Percentiles rank a stretch among this genome's conserved stretches.
Conservation (phyloP, 2,888 invertebrate genomes). For the Coelogynopora nodosa region DNA sequence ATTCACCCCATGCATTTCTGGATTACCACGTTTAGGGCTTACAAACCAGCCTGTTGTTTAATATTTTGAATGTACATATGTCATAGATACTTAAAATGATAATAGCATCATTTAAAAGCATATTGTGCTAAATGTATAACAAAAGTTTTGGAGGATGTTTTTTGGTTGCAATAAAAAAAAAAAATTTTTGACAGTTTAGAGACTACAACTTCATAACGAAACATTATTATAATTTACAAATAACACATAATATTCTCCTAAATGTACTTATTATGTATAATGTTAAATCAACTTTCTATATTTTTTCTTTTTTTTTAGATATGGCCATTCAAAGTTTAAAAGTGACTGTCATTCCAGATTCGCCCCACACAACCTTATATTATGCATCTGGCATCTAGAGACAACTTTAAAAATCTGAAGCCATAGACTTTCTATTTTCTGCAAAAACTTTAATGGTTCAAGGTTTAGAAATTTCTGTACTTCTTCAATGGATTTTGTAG, state of each 20-base stretch:
- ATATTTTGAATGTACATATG: background rate
- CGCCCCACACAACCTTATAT: background rate
- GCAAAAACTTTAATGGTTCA: too few relatives aligned
- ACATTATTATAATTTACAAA: background rate
- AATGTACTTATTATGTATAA: background rate
- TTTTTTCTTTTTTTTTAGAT: background rate
- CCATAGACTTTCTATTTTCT: too few relatives aligned
- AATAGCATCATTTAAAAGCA: background rate
- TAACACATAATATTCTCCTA: background rate
- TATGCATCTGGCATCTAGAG: too few relatives aligned
- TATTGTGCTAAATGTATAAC: background rate
- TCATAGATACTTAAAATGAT: slow-evolving; percentile 5
- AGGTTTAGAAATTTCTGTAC: too few relatives aligned
- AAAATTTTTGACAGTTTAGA: background rate
- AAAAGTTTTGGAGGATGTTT: background rate
- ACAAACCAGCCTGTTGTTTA: background rate
- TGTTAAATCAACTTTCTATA: background rate
- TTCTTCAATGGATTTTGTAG: too few relatives aligned
- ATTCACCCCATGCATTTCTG: background rate
- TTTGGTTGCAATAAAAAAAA: too few relatives aligned
- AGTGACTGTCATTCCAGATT: background rate
- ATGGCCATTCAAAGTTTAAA: background rate
- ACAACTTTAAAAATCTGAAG: too few relatives aligned
- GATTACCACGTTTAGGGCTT: background rate
- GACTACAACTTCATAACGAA: background rate